These are phyloP conservation scores for Protaetia brevitarsis DNA, from an alignment of 1,140 invertebrate species.

Conservation along the genomic window DNA sequence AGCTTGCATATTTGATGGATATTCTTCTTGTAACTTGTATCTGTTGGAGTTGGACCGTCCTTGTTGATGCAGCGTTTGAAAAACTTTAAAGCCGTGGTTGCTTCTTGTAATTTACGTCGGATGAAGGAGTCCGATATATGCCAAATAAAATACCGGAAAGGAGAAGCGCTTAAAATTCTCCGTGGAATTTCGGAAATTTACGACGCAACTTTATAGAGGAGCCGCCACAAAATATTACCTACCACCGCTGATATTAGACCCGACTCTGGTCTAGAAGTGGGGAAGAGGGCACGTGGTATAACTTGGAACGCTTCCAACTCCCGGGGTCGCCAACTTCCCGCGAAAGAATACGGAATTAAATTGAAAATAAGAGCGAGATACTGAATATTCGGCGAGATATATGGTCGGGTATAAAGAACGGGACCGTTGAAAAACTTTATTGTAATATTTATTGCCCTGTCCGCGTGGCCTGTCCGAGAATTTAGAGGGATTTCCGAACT, in stretches of 20 bases:
- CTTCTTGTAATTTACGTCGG: neutral
- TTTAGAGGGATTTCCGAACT: neutral
- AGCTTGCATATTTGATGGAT: too few relatives aligned
- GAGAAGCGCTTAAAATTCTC: constrained; percentile 31
- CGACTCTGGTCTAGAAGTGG: constrained; percentile 29
- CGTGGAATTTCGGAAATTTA: constrained; percentile 34
- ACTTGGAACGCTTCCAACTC: constrained; percentile 22
- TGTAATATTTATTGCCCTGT: constrained; percentile 31
- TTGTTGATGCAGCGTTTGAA: too few relatives aligned
- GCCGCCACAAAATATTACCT: constrained; percentile 38
- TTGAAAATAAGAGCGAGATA: constrained; percentile 38
- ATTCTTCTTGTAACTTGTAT: too few relatives aligned
- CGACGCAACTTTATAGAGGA: constrained; percentile 34
- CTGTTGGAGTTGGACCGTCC: too few relatives aligned
- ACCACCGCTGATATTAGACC: constrained; percentile 33
- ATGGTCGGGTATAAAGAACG: constrained; percentile 29
- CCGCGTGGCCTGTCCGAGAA: neutral
- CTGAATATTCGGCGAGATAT: constrained; percentile 34
- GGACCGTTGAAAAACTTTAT: constrained; percentile 32
- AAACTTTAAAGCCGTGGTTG: too few relatives aligned
- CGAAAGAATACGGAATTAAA: constrained; percentile 35
- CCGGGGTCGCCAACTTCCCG: constrained; percentile 28
- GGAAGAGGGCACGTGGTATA: constrained; percentile 19
- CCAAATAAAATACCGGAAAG: constrained; percentile 19
- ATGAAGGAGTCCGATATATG: neutral